These are phyloP conservation scores for Dromius quadrimaculatus DNA, from an alignment of 2,888 invertebrate genomes.

Conservation along the genomic window DNA sequence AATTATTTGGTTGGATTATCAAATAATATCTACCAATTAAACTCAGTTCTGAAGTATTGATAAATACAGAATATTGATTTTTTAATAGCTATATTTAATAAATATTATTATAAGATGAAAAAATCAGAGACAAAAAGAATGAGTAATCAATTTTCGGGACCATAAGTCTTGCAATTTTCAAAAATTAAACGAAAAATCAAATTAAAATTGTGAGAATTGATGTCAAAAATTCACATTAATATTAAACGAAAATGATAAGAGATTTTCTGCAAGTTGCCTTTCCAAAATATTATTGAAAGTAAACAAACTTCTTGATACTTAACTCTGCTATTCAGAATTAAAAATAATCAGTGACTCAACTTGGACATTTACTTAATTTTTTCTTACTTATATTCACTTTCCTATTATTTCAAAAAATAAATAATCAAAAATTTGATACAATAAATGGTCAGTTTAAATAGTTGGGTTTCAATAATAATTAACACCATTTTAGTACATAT, in stretches of 20 bases:
- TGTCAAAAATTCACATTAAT: slow-evolving; percentile 24
- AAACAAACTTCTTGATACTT: background rate
- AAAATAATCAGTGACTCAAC: background rate
- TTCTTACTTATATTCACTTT: no score
- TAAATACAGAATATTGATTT: background rate
- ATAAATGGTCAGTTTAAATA: no score
- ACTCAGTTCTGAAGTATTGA: no score
- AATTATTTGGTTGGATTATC: background rate
- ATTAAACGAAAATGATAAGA: slow-evolving; percentile 35
- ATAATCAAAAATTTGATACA: no score
- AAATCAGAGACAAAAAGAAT: background rate
- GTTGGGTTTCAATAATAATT: no score
- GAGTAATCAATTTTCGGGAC: slow-evolving; percentile 27
- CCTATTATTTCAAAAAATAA: no score
- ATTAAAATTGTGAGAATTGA: slow-evolving; percentile 40
- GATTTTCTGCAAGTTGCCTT: slow-evolving; percentile 42
- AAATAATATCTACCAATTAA: no score
- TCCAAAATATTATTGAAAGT: background rate
- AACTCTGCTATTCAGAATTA: slow-evolving; percentile 7
- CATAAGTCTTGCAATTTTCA: slow-evolving; percentile 45
- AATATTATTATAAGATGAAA: no score
- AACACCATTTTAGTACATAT: no score
- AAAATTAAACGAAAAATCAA: slow-evolving; percentile 38
- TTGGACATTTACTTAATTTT: background rate
- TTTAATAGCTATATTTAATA: background rate